Conservation (phyloP, 2,888 invertebrate species). For the Lasiommata megera region DNA sequence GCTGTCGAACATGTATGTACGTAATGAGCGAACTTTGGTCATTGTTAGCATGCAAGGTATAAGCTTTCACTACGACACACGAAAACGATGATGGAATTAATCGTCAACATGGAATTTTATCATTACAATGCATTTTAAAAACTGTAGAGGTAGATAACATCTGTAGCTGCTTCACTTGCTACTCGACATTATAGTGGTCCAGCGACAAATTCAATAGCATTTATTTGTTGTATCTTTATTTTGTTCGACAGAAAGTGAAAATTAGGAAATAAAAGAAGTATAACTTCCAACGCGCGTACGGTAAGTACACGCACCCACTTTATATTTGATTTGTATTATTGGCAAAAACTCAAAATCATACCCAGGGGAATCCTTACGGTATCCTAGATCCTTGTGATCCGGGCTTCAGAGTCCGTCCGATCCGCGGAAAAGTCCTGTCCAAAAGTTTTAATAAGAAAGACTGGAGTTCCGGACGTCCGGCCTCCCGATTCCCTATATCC, state of each 20-base stretch:
- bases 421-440: constrained; percentile 33
- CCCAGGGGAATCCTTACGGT: constrained; percentile 58
- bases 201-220: neutral
- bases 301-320: neutral
- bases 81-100: neutral
- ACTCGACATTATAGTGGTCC: neutral
- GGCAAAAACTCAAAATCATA: constrained; percentile 72
- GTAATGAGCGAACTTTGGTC: neutral
- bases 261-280: constrained; percentile 2
- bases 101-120: neutral
- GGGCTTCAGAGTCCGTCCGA: constrained; percentile 33
- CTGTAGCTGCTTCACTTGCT: neutral
- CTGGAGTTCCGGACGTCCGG: constrained; percentile 51
- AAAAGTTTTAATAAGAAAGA: constrained; percentile 20
- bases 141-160: neutral
- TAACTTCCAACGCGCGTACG: neutral
- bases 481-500: constrained; percentile 39
- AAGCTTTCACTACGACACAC: neutral
- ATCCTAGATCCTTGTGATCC: constrained; percentile 39
- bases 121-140: neutral
- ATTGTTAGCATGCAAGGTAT: neutral
- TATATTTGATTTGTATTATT: constrained; percentile 43
- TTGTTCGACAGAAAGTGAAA: neutral
- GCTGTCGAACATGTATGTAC: neutral
- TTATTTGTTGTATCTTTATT: neutral